Conservation (phyloP, 2,113 vertebrate genomes). For the Anarhynchus alexandrinus region DNA sequence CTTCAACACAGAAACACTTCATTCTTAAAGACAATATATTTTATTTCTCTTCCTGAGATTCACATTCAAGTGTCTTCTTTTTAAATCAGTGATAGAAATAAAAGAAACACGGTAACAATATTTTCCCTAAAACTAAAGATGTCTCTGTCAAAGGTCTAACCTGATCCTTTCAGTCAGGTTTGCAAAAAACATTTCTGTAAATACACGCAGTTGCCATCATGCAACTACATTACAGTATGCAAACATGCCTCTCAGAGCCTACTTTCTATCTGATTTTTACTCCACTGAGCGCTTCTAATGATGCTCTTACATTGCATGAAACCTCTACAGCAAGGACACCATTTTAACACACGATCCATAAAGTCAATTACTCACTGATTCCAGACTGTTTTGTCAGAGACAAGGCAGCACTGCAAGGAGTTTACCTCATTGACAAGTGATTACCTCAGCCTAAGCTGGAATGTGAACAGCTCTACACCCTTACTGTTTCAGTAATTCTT, state of each 20-base stretch:
- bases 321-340: neutral
- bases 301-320: neutral
- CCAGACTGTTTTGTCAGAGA: neutral
- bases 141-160: neutral
- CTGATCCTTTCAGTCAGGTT: neutral
- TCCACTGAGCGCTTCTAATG: neutral
- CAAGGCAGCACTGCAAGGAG: neutral
- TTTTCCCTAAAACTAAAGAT: neutral
- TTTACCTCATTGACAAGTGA: neutral
- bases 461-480: neutral
- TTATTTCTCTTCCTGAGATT: neutral
- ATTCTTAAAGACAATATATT: neutral
- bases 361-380: neutral
- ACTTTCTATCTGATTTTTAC: neutral
- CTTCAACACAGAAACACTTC: neutral
- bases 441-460: neutral
- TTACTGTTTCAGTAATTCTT: neutral
- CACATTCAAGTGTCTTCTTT: neutral
- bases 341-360: neutral
- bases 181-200: neutral
- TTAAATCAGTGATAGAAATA: neutral
- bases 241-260: neutral
- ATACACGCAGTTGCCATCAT: neutral
- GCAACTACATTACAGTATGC: neutral
- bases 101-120: neutral